Percentiles rank a stretch among this genome's conserved stretches.
These are phyloP conservation scores for Nyctibius grandis DNA, from an alignment of 2,797 vertebrate genomes.

Conservation along the genomic window DNA sequence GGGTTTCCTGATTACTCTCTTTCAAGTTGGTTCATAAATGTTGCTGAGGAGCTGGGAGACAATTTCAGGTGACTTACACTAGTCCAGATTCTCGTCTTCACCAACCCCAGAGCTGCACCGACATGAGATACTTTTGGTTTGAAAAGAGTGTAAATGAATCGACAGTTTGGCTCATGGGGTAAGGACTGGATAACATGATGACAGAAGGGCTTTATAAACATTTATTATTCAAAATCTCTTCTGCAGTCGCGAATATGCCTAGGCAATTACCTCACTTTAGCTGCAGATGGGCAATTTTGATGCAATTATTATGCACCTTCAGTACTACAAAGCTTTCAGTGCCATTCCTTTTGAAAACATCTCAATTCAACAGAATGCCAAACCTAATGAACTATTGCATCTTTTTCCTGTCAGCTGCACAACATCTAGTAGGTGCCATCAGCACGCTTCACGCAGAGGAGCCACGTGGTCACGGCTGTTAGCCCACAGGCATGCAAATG, in stretches of 20 bases:
- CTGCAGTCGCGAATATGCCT: constrained; percentile 40
- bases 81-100: not conserved
- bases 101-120: not conserved
- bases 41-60: not conserved
- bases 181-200: constrained; percentile 44
- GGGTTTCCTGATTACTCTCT: not conserved
- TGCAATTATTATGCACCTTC: constrained; percentile 63
- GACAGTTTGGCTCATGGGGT: constrained; percentile 3
- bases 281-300: constrained; percentile 62
- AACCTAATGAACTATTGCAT: constrained; percentile 49
- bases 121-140: constrained; percentile 18
- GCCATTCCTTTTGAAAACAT: constrained; percentile 46
- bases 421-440: constrained; percentile 9
- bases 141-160: constrained; percentile 37
- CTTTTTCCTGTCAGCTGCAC: constrained; percentile 61
- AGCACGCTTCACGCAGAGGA: not conserved
- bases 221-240: constrained; percentile 65
- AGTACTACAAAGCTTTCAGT: constrained; percentile 59
- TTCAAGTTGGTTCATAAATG: not conserved
- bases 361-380: constrained; percentile 52
- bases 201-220: constrained; percentile 59
- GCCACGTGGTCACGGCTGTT: not conserved
- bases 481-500: not conserved
- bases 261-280: constrained; percentile 62
- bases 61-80: constrained; percentile 1